These are phyloP conservation scores for Palythoa caribaeorum DNA, from an alignment of 92 coral and sea anemone genomes.

Conservation along the genomic window DNA sequence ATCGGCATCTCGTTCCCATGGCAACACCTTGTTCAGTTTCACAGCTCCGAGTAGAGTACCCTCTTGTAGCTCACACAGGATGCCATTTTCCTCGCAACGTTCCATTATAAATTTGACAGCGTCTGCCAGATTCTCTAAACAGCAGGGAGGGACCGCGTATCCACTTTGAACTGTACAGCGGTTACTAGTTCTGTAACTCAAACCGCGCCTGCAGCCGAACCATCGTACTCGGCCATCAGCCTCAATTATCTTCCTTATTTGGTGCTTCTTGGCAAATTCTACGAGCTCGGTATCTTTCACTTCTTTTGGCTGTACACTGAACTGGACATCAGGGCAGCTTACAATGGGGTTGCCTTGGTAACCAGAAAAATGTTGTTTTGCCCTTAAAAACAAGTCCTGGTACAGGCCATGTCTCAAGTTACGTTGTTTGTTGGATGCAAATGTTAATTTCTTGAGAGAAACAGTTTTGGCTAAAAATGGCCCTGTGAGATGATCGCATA, in stretches of 20 bases:
- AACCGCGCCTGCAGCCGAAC: conserved; percentile 89
- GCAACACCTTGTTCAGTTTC: conserved; percentile 79
- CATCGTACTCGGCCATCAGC: conserved; percentile 76
- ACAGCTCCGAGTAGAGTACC: conserved; percentile 92
- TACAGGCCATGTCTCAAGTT: conserved; percentile 61
- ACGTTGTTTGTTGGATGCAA: conserved; percentile 14
- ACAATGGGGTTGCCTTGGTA: conserved; percentile 65
- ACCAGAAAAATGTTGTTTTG: conserved; percentile 57
- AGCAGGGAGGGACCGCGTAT: conserved; percentile 89
- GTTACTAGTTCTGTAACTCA: conserved; percentile 72
- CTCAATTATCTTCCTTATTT: conserved; percentile 79
- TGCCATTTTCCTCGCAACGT: conserved; percentile 68
- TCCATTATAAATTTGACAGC: conserved; percentile 87
- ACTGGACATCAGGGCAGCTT: conserved; percentile 92
- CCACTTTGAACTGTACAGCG: conserved; percentile 74
- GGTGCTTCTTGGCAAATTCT: conserved; percentile 72
- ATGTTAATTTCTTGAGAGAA: conserved; percentile 53
- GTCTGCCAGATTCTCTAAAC: conserved; percentile 90
- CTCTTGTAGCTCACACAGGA: conserved; percentile 89
- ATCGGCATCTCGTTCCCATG: conserved; percentile 96
- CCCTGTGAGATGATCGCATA: conserved; percentile 77
- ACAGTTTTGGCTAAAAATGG: conserved; percentile 79
- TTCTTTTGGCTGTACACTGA: conserved; percentile 48
- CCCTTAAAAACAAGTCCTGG: conserved; percentile 75
- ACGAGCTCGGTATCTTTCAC: conserved; percentile 53